Evolutionary conservation across 2,113 vertebrate species (phyloP).

Genomic region (Urocitellus parryii): DNA sequence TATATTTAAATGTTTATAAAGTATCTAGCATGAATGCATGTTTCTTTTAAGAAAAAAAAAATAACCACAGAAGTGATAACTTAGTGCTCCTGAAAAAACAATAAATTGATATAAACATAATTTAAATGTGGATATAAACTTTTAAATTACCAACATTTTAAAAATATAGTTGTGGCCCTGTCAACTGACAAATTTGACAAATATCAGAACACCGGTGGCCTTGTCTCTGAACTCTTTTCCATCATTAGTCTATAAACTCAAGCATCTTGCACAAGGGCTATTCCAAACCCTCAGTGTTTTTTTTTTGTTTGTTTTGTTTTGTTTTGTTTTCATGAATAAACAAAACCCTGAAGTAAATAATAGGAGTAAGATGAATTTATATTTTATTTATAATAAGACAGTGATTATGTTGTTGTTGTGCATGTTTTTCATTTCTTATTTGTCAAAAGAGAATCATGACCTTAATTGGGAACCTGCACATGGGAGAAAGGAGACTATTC

Average conservation of each 20-base stretch:
- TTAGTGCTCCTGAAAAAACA: not conserved
- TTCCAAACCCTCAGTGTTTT: not conserved
- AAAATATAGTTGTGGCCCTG: not conserved
- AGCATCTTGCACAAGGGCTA: not conserved
- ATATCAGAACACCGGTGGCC: not conserved
- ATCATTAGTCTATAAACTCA: not conserved
- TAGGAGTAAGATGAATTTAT: not conserved
- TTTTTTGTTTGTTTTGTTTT: not conserved
- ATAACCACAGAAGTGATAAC: not conserved
- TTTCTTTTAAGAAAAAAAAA: not conserved
- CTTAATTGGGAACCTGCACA: not conserved
- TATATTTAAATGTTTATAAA: not conserved
- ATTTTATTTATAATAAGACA: not conserved
- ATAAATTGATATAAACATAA: not conserved
- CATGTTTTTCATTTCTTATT: not conserved
- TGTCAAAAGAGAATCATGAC: not conserved
- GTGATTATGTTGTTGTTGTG: not conserved
- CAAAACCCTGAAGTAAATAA: not conserved
- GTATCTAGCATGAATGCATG: not conserved
- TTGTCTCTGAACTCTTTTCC: not conserved
- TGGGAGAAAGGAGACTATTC: not conserved
- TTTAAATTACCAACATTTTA: not conserved
- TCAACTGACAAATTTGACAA: not conserved
- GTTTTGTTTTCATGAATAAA: not conserved
- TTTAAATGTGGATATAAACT: not conserved